Percentiles rank a stretch among this genome's conserved stretches.
phyloP scores from a whole-genome alignment of 2,797 vertebrate species.

The Enteromius unitaeniatus region DNA sequence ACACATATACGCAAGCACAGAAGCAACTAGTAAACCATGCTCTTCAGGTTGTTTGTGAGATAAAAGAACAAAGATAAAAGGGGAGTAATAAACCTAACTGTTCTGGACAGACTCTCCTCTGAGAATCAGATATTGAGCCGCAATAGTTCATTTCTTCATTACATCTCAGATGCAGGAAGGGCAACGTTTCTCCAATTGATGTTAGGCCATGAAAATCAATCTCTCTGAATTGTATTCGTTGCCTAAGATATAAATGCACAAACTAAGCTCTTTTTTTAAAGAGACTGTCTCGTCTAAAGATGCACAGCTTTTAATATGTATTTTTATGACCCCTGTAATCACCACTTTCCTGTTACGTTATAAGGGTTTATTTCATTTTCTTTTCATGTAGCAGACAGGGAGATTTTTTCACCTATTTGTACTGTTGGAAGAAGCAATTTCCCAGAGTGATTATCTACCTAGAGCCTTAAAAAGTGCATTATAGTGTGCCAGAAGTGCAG shows the following conservation, averaged over 20 bases:
- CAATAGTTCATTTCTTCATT: slow-evolving; percentile 42
- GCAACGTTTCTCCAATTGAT: slow-evolving; percentile 62
- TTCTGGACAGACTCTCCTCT: slow-evolving; percentile 9
- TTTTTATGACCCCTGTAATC: slow-evolving; percentile 77
- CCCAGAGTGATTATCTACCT: slow-evolving; percentile 43
- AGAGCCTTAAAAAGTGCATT: slow-evolving; percentile 15
- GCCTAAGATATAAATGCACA: slow-evolving; percentile 70
- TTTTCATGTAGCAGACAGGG: slow-evolving; percentile 49
- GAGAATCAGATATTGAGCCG: slow-evolving; percentile 36
- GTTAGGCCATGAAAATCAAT: slow-evolving; percentile 65
- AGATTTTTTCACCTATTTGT: slow-evolving; percentile 12
- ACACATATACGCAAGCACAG: not conserved
- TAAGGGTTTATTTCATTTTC: slow-evolving; percentile 76
- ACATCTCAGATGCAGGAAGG: slow-evolving; percentile 61
- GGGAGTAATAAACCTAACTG: slow-evolving; percentile 16
- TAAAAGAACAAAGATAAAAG: slow-evolving; percentile 37
- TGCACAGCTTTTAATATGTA: slow-evolving; percentile 76
- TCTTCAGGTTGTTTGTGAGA: slow-evolving; percentile 19
- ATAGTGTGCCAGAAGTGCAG: not conserved
- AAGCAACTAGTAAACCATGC: slow-evolving; percentile 8
- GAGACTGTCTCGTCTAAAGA: slow-evolving; percentile 74
- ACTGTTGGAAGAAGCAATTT: slow-evolving; percentile 43
- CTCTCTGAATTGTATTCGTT: slow-evolving; percentile 58
- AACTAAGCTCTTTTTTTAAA: slow-evolving; percentile 59
- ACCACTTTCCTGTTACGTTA: slow-evolving; percentile 72